Conservation (phyloP, 2,113 vertebrate species). For the Sapajus apella region DNA sequence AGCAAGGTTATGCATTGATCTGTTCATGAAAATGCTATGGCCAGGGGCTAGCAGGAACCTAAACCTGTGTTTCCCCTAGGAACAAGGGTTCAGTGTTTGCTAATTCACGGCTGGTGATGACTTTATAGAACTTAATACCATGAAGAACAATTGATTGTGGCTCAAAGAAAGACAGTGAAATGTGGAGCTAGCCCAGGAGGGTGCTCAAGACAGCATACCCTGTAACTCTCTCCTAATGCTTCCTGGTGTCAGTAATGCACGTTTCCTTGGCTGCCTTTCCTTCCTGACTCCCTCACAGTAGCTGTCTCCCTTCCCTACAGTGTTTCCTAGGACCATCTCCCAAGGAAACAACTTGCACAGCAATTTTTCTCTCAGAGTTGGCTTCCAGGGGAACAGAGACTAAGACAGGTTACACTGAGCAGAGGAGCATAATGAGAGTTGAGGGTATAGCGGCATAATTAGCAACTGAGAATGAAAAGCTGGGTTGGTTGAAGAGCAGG, state of each 20-base stretch:
- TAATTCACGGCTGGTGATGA: background rate
- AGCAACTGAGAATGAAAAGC: background rate
- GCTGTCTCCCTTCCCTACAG: background rate
- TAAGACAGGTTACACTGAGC: background rate
- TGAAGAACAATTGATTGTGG: background rate
- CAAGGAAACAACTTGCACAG: background rate
- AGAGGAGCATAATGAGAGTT: background rate
- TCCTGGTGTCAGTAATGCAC: too few species aligned
- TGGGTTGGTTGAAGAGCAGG: background rate
- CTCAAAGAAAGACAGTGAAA: background rate
- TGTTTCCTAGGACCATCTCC: background rate
- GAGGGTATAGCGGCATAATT: background rate
- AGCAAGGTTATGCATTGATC: background rate
- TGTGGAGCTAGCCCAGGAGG: background rate
- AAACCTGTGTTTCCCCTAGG: background rate
- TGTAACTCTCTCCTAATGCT: fast-evolving
- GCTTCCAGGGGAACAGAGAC: background rate
- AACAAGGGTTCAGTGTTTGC: background rate
- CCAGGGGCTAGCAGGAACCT: background rate
- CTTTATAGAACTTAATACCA: background rate
- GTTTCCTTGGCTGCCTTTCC: background rate
- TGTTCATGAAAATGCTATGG: background rate
- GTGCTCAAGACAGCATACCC: background rate
- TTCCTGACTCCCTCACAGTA: background rate
- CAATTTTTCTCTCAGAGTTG: background rate